Percentiles rank a stretch among this genome's conserved stretches.
phyloP scores from a whole-genome alignment of 1,140 invertebrate genomes.

The Drosophila bipectinata region DNA sequence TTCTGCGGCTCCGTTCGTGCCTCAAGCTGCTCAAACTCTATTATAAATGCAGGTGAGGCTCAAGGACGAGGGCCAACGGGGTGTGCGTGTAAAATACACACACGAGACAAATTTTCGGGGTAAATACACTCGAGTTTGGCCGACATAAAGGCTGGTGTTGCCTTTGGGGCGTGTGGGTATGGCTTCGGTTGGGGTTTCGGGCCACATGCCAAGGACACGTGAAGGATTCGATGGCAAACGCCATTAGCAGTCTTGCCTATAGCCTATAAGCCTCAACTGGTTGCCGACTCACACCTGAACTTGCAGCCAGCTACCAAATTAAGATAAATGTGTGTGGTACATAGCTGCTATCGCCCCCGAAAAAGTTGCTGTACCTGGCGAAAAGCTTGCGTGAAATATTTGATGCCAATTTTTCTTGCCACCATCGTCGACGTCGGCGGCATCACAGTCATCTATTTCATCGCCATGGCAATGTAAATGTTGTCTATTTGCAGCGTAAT shows the following conservation, averaged over 20 bases:
- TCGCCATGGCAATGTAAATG: slow-evolving; percentile 55
- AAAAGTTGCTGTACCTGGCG: slow-evolving; percentile 5
- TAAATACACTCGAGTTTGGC: slow-evolving; percentile 53
- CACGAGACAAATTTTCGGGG: slow-evolving; percentile 73
- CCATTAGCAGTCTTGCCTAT: slow-evolving; percentile 53
- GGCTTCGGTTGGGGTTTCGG: slow-evolving; percentile 13
- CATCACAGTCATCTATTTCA: slow-evolving; percentile 4
- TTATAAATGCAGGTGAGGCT: slow-evolving; percentile 63
- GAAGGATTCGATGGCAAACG: slow-evolving; percentile 63
- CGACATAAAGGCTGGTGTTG: slow-evolving; percentile 56
- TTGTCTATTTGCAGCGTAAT: slow-evolving; percentile 69
- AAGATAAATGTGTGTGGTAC: slow-evolving; percentile 65
- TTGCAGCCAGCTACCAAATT: slow-evolving; percentile 58
- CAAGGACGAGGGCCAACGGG: background rate
- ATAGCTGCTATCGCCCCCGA: slow-evolving; percentile 8
- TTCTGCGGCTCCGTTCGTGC: slow-evolving; percentile 42
- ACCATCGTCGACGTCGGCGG: slow-evolving; percentile 19
- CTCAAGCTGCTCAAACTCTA: slow-evolving; percentile 32
- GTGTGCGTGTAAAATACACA: slow-evolving; percentile 56
- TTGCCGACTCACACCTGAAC: slow-evolving; percentile 29
- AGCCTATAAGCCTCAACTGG: slow-evolving; percentile 55
- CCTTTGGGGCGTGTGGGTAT: background rate
- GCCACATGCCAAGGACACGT: slow-evolving; percentile 73
- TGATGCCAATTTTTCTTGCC: slow-evolving; percentile 71
- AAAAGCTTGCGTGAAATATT: slow-evolving; percentile 73